Evolutionary conservation across 2,888 invertebrate genomes (phyloP).

Genomic region (Drosophila kambysellisi): DNA sequence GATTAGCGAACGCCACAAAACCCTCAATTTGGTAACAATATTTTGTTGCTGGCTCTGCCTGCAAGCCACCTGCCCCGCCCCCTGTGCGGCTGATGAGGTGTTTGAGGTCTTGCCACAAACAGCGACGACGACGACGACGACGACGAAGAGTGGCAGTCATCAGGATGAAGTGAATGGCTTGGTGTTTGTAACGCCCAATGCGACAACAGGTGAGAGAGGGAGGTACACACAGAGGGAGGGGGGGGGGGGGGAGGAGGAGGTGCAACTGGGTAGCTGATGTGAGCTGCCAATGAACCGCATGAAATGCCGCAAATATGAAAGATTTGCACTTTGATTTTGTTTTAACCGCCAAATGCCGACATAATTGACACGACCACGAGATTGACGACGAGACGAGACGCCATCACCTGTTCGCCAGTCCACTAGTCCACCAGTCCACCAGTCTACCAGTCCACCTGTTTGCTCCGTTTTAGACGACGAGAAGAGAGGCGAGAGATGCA

Average conservation of each 20-base stretch:
- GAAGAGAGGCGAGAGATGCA: neutral
- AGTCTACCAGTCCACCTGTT: constrained; percentile 4
- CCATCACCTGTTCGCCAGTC: constrained; percentile 38
- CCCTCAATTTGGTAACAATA: constrained; percentile 80
- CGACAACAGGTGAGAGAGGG: constrained; percentile 67
- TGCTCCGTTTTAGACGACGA: constrained; percentile 2
- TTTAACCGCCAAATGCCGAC: constrained; percentile 68
- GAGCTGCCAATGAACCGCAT: constrained; percentile 65
- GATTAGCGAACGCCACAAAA: constrained; percentile 83
- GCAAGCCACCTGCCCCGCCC: constrained; percentile 37
- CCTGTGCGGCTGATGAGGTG: constrained; percentile 52
- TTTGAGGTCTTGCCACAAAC: constrained; percentile 70
- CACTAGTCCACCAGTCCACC: constrained; percentile 4
- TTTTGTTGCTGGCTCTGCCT: constrained; percentile 59
- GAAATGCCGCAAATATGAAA: constrained; percentile 72
- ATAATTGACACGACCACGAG: constrained; percentile 71
- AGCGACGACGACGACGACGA: constrained; percentile 19
- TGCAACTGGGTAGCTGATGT: constrained; percentile 11
- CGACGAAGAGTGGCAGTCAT: constrained; percentile 47
- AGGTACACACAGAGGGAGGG: neutral
- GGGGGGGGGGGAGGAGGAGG: rapidly evolving
- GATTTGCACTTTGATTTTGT: constrained; percentile 79
- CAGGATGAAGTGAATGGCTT: constrained; percentile 76
- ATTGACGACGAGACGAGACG: constrained; percentile 24
- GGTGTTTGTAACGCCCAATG: constrained; percentile 61